Evolutionary conservation across 2,888 invertebrate species (phyloP), one percentile per base, ranked within the genome.

Genomic region (Nowickia ferox): DNA sequence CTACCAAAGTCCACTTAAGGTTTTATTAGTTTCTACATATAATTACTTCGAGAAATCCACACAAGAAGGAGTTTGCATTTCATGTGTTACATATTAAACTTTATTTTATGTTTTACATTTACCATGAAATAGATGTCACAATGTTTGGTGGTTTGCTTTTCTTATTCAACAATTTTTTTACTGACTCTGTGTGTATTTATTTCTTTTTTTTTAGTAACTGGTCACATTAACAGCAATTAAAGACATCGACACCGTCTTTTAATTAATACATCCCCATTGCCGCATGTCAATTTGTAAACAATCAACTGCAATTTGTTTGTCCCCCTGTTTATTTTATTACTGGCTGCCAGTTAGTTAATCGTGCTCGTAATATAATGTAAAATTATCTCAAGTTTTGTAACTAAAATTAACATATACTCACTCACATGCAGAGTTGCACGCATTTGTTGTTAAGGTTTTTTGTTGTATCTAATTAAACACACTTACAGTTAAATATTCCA

Each of bases 211-310:
- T 15, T 30, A 53, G 8, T 9, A 75, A 48, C 42, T 77, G 71
- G 83, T 22, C 76, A 80, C 76, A 76, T 51, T 57, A 48, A 10
- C 11, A 42, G 61, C 74, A 87, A 87, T 84, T 84, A 87, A 86
- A 40, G 66, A 85, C 74, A 85, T 65, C 68, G 79, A 82, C 82
- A 86, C 71, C 86, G 86, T 83, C 75, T 76, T 81, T 86, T 85
- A 88, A 88, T 88, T 88, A 87, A 87, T 59, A 77, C 88, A 86
- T 87, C 86, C 84, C 87, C 81, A 83, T 81, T 76, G 81, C 48
- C 81, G 38, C 84, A 76, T 88, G 82, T 83, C 86, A 87, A 84
- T 86, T 86, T 83, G 83, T 80, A 83, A 71, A 80, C 86, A 83
- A 86, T 86, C 72, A 83, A 80, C 71, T 71, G 65, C 40, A 61